phyloP scores from a whole-genome alignment of 2,113 vertebrate species.

The Syngnathus floridae region DNA sequence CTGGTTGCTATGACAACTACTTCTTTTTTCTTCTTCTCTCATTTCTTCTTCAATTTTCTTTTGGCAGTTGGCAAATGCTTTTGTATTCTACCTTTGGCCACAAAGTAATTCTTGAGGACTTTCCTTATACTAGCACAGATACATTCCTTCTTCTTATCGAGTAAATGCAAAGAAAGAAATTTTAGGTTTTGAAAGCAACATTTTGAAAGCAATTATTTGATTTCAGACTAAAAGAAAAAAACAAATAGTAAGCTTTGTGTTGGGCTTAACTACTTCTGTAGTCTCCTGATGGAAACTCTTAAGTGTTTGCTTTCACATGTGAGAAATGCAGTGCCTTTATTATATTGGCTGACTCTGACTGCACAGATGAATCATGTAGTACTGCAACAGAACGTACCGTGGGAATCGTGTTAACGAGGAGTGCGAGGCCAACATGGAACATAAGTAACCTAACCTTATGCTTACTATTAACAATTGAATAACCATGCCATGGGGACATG shows the following conservation, averaged over 20 bases:
- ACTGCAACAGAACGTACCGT: slow-evolving; percentile 57
- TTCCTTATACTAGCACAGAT: too few species aligned
- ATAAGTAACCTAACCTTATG: slow-evolving; percentile 67
- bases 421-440: slow-evolving; percentile 60
- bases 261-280: slow-evolving; percentile 43
- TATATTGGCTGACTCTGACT: slow-evolving; percentile 55
- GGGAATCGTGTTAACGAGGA: slow-evolving; percentile 70
- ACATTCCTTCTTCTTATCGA: too few species aligned
- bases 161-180: too few species aligned
- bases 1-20: too few species aligned
- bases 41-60: too few species aligned
- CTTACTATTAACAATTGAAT: slow-evolving; percentile 75
- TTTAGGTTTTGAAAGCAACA: too few species aligned
- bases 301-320: slow-evolving; percentile 65
- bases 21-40: too few species aligned
- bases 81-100: not conserved
- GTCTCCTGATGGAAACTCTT: slow-evolving; percentile 49
- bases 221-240: too few species aligned
- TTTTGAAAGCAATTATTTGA: too few species aligned
- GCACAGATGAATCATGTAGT: slow-evolving; percentile 65
- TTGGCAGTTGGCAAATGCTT: not conserved
- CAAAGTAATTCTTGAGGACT: too few species aligned
- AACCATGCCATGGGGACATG: slow-evolving; percentile 58
- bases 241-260: too few species aligned
- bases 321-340: slow-evolving; percentile 40